Percentiles rank a stretch among this genome's conserved stretches.
Conservation (phyloP, 2,797 vertebrate species). For the Meriones psammophilus region DNA sequence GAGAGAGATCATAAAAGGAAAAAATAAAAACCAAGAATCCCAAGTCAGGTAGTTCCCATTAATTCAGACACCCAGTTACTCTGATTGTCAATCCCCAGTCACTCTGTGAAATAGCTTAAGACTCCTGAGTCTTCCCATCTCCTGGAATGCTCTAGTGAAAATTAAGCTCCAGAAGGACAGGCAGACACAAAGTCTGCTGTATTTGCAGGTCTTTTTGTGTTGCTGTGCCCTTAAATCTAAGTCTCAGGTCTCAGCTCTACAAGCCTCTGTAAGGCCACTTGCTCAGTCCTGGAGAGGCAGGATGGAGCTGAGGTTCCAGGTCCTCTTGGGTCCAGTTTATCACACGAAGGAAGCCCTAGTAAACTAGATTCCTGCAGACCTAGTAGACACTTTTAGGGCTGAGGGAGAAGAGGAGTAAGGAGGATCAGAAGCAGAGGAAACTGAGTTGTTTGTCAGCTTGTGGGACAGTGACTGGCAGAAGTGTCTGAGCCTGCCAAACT, state of each 20-base stretch:
- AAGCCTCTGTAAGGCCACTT: not conserved
- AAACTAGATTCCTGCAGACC: not conserved
- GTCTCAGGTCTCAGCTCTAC: not conserved
- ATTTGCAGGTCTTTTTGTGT: not conserved
- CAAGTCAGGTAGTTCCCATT: not conserved
- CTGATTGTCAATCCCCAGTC: not conserved
- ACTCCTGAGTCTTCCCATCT: not conserved
- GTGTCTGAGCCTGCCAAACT: not conserved
- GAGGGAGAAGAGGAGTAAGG: not conserved
- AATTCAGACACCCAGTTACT: not conserved
- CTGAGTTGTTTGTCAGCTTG: fast-evolving
- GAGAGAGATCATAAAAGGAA: not conserved
- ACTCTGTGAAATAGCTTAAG: constrained; percentile 19
- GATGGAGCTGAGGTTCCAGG: not conserved
- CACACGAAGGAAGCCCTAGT: not conserved
- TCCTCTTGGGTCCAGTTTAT: too few species aligned
- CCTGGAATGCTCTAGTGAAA: constrained; percentile 5
- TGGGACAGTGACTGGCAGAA: not conserved
- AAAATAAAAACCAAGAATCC: not conserved
- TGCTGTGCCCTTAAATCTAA: not conserved
- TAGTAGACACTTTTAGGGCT: not conserved
- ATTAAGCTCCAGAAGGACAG: not conserved
- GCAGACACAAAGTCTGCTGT: not conserved
- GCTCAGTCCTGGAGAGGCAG: not conserved
- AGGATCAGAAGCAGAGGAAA: not conserved